Evolutionary conservation across 2,113 vertebrate genomes (phyloP).

Genomic region (Perca fluviatilis): DNA sequence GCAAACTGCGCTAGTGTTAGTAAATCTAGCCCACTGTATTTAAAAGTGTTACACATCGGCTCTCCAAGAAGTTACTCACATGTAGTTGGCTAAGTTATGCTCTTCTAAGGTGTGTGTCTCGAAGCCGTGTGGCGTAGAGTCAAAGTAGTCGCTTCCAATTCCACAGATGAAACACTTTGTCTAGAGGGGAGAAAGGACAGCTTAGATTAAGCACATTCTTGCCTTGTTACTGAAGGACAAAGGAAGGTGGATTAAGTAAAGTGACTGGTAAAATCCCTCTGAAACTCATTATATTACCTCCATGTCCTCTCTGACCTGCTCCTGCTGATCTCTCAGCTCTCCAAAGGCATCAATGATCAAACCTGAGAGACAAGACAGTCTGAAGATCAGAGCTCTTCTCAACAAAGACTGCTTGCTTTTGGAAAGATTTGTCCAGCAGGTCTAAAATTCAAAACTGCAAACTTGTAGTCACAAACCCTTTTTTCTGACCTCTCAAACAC

Average conservation of each 20-base stretch:
- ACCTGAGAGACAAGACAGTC: slow-evolving; percentile 78
- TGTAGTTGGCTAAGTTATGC: slow-evolving; percentile 93
- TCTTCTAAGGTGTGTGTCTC: slow-evolving; percentile 95
- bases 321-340: slow-evolving; percentile 93
- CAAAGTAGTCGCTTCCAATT: slow-evolving; percentile 95
- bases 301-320: slow-evolving; percentile 96
- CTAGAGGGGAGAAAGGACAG: slow-evolving; percentile 70
- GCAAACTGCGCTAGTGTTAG: too few relatives aligned
- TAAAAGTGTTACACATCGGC: background rate
- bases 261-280: background rate
- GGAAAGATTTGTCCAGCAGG: background rate
- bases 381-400: background rate
- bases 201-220: background rate
- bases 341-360: slow-evolving; percentile 94
- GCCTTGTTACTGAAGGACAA: background rate
- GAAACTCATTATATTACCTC: slow-evolving; percentile 84
- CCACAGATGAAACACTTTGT: slow-evolving; percentile 97
- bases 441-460: background rate
- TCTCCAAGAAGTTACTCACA: slow-evolving; percentile 74
- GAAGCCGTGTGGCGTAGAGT: slow-evolving; percentile 93
- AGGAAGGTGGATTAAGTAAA: background rate
- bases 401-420: background rate
- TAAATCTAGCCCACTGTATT: too few relatives aligned
- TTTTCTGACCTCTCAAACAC: background rate
- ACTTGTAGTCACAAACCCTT: background rate